phyloP scores from a whole-genome alignment of 1,140 invertebrate genomes.

The Andricus grossulariae region DNA sequence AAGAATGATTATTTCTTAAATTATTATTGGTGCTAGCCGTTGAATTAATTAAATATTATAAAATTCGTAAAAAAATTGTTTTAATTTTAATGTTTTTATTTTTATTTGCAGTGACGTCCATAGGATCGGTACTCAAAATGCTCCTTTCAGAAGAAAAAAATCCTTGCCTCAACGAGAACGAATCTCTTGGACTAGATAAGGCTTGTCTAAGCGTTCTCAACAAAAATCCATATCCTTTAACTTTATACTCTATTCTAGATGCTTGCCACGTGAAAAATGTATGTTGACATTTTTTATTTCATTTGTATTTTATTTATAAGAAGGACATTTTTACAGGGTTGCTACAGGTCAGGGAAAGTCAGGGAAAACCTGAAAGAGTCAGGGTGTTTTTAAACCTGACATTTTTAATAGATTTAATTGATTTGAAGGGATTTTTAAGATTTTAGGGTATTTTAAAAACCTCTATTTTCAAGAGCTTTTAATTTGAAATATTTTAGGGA shows the following conservation, averaged over 20 bases:
- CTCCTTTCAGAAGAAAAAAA: not conserved
- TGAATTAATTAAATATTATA: no score
- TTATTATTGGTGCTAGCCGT: no score
- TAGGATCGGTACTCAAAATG: not conserved
- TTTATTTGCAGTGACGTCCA: not conserved
- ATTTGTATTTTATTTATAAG: slow-evolving; percentile 13
- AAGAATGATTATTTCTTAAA: no score
- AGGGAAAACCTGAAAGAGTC: no score
- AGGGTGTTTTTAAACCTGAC: no score
- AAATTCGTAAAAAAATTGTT: not conserved
- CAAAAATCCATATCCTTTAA: slow-evolving; percentile 55
- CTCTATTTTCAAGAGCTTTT: no score
- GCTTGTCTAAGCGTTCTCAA: slow-evolving; percentile 75
- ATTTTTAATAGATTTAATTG: no score
- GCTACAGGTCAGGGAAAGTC: no score
- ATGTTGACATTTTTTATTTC: slow-evolving; percentile 17
- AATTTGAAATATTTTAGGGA: no score
- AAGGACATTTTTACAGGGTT: no score
- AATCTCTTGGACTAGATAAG: slow-evolving; percentile 70
- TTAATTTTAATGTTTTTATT: not conserved
- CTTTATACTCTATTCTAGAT: slow-evolving; percentile 66
- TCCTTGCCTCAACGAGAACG: slow-evolving; percentile 48
- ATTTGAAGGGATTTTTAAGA: no score
- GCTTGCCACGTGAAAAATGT: slow-evolving; percentile 69
- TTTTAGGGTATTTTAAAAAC: no score